phyloP scores from a whole-genome alignment of 2,113 vertebrate genomes.

The Ailuropoda melanoleuca region DNA sequence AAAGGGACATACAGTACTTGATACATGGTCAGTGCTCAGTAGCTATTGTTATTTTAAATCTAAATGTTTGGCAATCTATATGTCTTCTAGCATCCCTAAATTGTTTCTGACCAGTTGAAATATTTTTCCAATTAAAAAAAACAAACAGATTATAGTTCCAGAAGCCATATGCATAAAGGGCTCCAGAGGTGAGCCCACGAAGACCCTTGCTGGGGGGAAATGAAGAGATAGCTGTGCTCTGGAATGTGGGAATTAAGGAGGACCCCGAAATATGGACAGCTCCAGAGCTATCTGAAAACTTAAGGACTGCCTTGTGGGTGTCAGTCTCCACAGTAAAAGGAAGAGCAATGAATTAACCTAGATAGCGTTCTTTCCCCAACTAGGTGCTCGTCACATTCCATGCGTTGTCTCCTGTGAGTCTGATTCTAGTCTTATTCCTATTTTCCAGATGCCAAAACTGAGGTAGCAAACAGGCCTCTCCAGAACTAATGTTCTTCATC shows the following conservation, averaged over 20 bases:
- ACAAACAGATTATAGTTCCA: background rate
- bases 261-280: too few relatives aligned
- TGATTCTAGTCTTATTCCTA: background rate
- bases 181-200: background rate
- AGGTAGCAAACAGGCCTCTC: background rate
- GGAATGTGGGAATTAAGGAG: background rate
- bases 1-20: background rate
- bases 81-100: background rate
- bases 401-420: background rate
- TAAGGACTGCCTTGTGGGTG: background rate
- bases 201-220: background rate
- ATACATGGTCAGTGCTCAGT: background rate
- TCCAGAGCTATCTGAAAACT: background rate
- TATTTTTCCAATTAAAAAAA: background rate
- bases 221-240: background rate
- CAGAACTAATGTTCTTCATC: background rate
- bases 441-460: background rate
- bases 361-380: background rate
- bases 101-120: conserved; percentile 14
- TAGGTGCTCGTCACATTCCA: background rate
- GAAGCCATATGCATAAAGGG: background rate
- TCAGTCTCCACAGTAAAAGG: background rate
- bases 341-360: background rate
- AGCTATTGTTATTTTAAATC: conserved; percentile 1
- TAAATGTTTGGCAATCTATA: background rate